Base-by-base conservation (phyloP, 92 coral and sea anemone genomes). In the Zoanthus solanderi region DNA sequence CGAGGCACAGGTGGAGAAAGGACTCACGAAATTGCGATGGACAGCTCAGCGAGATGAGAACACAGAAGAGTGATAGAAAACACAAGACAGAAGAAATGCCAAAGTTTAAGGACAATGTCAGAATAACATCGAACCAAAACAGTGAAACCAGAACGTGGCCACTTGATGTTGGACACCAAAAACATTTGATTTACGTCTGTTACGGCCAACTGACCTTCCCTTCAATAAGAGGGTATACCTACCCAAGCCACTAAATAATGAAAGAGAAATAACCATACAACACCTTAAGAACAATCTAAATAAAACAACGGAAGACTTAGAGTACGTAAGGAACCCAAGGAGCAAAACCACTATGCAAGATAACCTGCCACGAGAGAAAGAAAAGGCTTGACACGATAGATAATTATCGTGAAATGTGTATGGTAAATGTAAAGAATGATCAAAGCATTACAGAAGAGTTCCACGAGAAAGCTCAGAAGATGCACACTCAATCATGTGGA, bases 231-330 rank as follows among this genome's bases (percentile, higher is more conserved):
- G 56, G 5, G 56, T 50, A 7, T 50, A 50, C 54, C 54, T 50
- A 0, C 54, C 54, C 0, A 50, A 10, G 9, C 54, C 54, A 2
- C 54, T 50, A 50, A 50, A 10, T 6, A 6, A 50, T 10, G 54
- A 50, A 10, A 50, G 4, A 6, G 91, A 88, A 42, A 8, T 89
- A 47, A 67, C 23, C 46, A 47, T 89, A 32, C 92, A 89, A 76
- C 92, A 89, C 15, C 85, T 89, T 17, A 89, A 84, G 66, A 13
- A 68, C 17, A 76, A 68, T 13, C 48, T 89, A 53, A 46, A 58
- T 23, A 23, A 23, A 23, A 23, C 23, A 23, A 44, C 32, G 73
- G 3, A 18, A 73, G 0, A 73, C 77, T 0, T 10, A 72, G 79
- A 57, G 15, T 88, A 72, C 42, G 58, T 66, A 10, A 47, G 28